Percentiles rank a stretch among this genome's conserved stretches.
Evolutionary conservation across 1,140 invertebrate genomes (phyloP).

Genomic region (Cardiocondyla obscurior): DNA sequence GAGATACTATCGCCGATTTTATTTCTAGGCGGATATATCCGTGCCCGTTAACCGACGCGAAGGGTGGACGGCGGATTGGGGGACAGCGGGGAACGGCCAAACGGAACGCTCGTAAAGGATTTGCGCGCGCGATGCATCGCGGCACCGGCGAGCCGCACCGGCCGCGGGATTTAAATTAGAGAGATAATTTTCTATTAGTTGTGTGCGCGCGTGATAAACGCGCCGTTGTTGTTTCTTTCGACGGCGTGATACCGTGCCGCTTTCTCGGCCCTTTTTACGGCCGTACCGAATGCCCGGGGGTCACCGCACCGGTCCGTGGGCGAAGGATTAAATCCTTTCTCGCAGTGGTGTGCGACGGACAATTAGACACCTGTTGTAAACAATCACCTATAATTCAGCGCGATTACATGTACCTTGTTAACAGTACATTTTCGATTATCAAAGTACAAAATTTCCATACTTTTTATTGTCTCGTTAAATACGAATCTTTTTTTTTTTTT

Average conservation of each 20-base stretch:
- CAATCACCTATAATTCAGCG: slow-evolving; percentile 49
- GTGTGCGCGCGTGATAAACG: slow-evolving; percentile 70
- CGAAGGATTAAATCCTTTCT: slow-evolving; percentile 37
- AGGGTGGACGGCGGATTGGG: slow-evolving; percentile 34
- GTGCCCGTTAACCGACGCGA: slow-evolving; percentile 76
- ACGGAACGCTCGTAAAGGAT: slow-evolving; percentile 75
- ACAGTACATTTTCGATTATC: slow-evolving; percentile 17
- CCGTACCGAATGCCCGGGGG: slow-evolving; percentile 21
- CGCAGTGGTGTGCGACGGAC: neutral
- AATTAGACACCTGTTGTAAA: slow-evolving; percentile 51
- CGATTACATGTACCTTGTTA: slow-evolving; percentile 37
- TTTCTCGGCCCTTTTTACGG: slow-evolving; percentile 22
- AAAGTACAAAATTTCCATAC: neutral
- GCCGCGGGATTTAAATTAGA: slow-evolving; percentile 68
- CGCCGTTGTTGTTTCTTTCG: slow-evolving; percentile 66
- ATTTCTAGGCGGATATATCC: slow-evolving; percentile 82
- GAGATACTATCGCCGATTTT: slow-evolving; percentile 84
- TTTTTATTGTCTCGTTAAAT: neutral
- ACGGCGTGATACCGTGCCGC: slow-evolving; percentile 33
- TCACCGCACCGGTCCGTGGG: slow-evolving; percentile 29
- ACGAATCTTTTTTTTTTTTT: no score
- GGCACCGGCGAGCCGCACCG: neutral
- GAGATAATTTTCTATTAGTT: slow-evolving; percentile 74
- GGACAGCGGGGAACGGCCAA: slow-evolving; percentile 66
- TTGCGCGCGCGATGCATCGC: slow-evolving; percentile 52